A percentile compares a stretch with the other conserved stretches of the same genome.
phyloP scores from a whole-genome alignment of 2,113 vertebrate species.

The Cyprinus carpio region DNA sequence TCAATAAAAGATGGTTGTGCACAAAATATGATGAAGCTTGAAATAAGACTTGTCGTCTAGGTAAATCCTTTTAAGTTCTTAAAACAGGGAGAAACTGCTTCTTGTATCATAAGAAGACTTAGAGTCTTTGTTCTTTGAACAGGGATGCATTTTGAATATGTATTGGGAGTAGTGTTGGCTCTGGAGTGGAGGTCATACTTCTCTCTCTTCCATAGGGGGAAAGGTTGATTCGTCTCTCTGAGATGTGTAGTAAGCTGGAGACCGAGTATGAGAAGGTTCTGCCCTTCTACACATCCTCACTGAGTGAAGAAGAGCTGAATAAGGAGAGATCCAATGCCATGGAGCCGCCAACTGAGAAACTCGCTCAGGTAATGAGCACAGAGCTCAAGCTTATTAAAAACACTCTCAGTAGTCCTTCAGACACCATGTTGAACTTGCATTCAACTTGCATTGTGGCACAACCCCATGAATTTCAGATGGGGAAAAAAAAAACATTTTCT shows the following conservation, averaged over 20 bases:
- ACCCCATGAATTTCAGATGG: not conserved
- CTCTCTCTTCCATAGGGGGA: conserved; percentile 70
- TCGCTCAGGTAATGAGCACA: conserved; percentile 71
- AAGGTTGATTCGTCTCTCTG: conserved; percentile 75
- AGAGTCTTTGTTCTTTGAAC: not conserved
- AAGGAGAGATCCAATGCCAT: conserved; percentile 43
- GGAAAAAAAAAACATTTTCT: not conserved
- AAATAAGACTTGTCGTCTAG: too few species aligned
- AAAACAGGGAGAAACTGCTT: not conserved
- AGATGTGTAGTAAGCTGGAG: conserved; percentile 83
- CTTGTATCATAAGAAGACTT: not conserved
- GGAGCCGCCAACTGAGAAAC: conserved; percentile 61
- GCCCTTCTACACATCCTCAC: conserved; percentile 76
- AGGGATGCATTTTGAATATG: not conserved
- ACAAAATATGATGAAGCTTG: too few species aligned
- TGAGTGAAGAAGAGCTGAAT: conserved; percentile 68
- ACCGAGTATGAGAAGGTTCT: conserved; percentile 84
- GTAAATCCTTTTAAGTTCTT: too few species aligned
- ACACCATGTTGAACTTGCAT: not conserved
- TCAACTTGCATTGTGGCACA: not conserved
- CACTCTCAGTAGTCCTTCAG: not conserved
- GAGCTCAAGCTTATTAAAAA: not conserved
- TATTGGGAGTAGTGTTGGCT: too few species aligned
- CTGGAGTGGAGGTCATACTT: not conserved
- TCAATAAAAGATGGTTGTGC: too few species aligned